Evolutionary conservation across 2,113 vertebrate species (phyloP), one percentile per base, ranked within the genome.

Genomic region (Percopsis transmontana): DNA sequence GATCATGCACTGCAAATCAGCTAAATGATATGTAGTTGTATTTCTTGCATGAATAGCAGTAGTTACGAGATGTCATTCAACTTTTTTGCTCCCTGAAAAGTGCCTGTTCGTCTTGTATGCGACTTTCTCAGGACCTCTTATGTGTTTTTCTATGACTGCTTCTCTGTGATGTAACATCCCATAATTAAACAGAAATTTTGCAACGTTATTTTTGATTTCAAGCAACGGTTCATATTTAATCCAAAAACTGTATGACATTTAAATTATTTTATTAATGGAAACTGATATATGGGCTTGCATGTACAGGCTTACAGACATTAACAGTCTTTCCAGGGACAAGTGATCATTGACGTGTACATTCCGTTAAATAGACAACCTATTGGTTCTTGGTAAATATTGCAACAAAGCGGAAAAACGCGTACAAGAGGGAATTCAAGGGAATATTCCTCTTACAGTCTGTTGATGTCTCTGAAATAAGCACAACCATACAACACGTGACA

Each of bases 41-140:
- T 72, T 74, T 24, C 47, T 73, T 77, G 61, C 72, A 79, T 65
- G 66, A 71, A 53, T 67, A 80, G 70, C 72, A 58, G 44, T 78
- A 45, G 62, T 39, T 59, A 42, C 45, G 52, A 24, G 59, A 71
- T 54, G 15, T 58, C 52, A 53, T 13, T 78, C 58, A 52, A 39
- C 40, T 59, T 40, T 40, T 64, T 75, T 64, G 69, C 68, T 65
- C 67, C 72, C 42, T 69, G 70, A 52, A 70, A 91, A 87, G 88
- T 83, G 89, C 89, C 88, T 90, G 81, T 77, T 51, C 60, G 88
- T 71, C 77, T 67, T 74, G 81, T 74, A 81, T 71, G 74, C 63
- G 16, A 39, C 67, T 53, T 79, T 63, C 68, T 72, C 40, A 62
- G 68, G 76, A 81, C 68, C 24, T 59, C 20, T 62, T 50, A 15